Evolutionary conservation across 1,140 invertebrate species (phyloP).

Genomic region (Anthonomus grandis): DNA sequence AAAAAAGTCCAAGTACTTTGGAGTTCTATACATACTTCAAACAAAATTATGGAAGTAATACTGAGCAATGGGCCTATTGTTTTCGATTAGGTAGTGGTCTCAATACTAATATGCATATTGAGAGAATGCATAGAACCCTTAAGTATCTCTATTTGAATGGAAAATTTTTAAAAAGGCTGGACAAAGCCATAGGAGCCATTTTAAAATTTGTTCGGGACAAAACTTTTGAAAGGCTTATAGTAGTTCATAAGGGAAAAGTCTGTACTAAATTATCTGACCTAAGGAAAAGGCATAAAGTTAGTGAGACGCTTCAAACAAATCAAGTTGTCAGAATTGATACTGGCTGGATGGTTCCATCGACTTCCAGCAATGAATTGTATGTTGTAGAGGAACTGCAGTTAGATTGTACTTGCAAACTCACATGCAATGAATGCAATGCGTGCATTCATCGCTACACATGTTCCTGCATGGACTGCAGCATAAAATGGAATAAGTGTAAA

Average conservation of each 20-base stretch:
- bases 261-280: not conserved
- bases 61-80: conserved; percentile 20
- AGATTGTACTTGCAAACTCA: conserved; percentile 5
- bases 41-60: conserved; percentile 6
- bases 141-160: conserved; percentile 24
- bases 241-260: conserved; percentile 13
- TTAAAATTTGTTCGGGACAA: conserved; percentile 21
- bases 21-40: conserved; percentile 16
- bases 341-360: not conserved
- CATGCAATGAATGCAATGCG: conserved; percentile 6
- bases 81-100: conserved; percentile 12
- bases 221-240: conserved; percentile 13
- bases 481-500: conserved; percentile 30
- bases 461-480: conserved; percentile 18
- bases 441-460: conserved; percentile 29
- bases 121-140: conserved; percentile 20
- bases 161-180: conserved; percentile 18
- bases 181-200: conserved; percentile 19
- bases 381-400: not conserved
- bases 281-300: not conserved
- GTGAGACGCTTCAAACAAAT: not conserved
- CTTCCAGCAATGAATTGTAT: not conserved
- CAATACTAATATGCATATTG: conserved; percentile 23
- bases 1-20: conserved; percentile 5
- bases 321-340: not conserved